Evolutionary conservation across 2,113 vertebrate genomes (phyloP), one percentile per base, ranked within the genome.

Genomic region (Elaphurus davidianus): DNA sequence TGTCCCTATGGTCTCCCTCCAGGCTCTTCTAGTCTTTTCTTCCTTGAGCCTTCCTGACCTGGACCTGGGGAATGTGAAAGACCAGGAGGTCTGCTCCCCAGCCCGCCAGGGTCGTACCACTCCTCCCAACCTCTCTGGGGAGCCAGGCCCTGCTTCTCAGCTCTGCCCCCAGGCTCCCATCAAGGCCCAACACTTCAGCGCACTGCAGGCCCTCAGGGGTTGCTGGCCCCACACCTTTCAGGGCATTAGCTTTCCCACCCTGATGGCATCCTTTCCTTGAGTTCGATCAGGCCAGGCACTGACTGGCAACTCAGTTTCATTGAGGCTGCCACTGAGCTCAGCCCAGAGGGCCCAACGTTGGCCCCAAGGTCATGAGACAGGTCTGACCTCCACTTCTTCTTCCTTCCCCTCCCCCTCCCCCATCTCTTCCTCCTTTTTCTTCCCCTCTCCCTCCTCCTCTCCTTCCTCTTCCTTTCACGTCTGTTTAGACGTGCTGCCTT

Each of bases 151-250:
- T 54, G n/a, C 59, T 62, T 50, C 94, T 64, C 81, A 57, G 28
- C 30, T 43, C 36, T 43, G 27, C 8, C 59, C 30, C 54, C 17
- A 14, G 28, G 7, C 47, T 55, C 57, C 60, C 40, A 1, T 15
- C n/a, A 30, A n/a, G 33, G 6, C 25, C 54, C 28, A 7, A 6
- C 14, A 57, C 47, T 57, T 84, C 67, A 6, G 47, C 43, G 30
- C 5, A 0, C 67, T 11, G 12, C 1, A n/a, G 54, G 50, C 13
- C 50, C 23, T 52, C 43, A 0, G 9, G 64, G 7, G 30, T 71
- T 71, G 2, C 55, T 1, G 5, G 16, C 9, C 45, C 45, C 13
- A 14, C 5, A 3, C 30, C 76, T 30, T 28, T 7, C 71, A 67
- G 55, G 17, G 23, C 30, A 1, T 30, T 40, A 9, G 47, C 67